Conservation (phyloP, 2,797 vertebrate genomes). For the Coluber constrictor region DNA sequence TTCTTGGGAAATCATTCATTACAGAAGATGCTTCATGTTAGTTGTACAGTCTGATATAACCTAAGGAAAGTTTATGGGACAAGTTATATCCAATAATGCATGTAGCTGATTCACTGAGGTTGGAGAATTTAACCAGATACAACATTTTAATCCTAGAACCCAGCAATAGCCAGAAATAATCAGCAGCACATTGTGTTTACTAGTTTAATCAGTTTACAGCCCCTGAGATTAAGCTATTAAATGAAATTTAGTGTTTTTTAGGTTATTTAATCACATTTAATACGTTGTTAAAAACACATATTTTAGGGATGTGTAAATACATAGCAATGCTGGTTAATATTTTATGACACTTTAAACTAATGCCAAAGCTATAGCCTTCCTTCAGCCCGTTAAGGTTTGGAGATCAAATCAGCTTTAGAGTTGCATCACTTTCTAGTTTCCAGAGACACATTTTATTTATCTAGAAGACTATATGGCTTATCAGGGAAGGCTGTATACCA, state of each 20-base stretch:
- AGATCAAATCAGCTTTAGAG: conserved; percentile 34
- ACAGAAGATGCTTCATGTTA: neutral
- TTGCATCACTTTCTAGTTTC: conserved; percentile 55
- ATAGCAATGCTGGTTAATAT: conserved; percentile 3
- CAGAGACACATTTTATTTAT: conserved; percentile 63
- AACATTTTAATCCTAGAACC: neutral
- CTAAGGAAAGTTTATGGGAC: neutral
- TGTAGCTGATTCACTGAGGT: no score
- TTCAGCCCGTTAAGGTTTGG: conserved; percentile 55
- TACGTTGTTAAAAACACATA: neutral
- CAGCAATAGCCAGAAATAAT: neutral
- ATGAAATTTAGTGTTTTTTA: neutral
- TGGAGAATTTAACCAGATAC: neutral
- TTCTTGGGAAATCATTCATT: neutral
- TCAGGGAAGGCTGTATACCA: conserved; percentile 57
- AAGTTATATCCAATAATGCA: neutral
- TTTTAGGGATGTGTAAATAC: conserved; percentile 6
- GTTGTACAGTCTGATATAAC: neutral
- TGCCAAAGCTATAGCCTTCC: conserved; percentile 48
- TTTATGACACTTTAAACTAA: conserved; percentile 44
- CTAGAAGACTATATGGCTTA: conserved; percentile 66
- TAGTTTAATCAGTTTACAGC: neutral
- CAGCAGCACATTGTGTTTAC: neutral
- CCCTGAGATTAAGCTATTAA: neutral
- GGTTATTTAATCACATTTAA: neutral